phyloP scores from a whole-genome alignment of 2,113 vertebrate genomes.

The Tachycineta bicolor region DNA sequence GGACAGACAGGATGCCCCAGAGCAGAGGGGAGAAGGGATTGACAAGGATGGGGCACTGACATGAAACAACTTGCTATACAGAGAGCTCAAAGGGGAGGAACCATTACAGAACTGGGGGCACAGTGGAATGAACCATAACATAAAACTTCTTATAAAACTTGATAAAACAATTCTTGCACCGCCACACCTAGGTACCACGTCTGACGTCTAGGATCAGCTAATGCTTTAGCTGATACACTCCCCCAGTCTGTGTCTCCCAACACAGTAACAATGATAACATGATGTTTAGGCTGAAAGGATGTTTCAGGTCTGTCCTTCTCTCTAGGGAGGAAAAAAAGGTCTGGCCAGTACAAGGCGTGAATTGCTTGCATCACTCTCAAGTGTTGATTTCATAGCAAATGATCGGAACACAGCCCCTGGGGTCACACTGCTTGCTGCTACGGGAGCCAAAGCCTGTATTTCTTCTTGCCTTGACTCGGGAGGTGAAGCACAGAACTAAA shows the following conservation, averaged over 20 bases:
- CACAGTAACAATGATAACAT: not conserved
- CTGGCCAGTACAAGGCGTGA: not conserved
- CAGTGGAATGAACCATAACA: too few species aligned
- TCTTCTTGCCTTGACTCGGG: not conserved
- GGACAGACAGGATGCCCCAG: too few species aligned
- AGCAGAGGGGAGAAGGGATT: too few species aligned
- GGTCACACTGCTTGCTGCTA: not conserved
- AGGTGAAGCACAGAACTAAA: not conserved
- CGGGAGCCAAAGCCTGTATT: not conserved
- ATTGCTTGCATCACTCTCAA: not conserved
- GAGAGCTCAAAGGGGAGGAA: too few species aligned
- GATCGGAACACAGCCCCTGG: rapidly evolving
- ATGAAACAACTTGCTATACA: too few species aligned
- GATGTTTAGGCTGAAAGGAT: not conserved
- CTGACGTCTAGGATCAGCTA: not conserved
- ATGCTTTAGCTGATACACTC: rapidly evolving
- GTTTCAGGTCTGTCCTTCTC: not conserved
- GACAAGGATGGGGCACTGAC: too few species aligned
- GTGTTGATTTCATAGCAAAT: not conserved
- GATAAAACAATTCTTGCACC: too few species aligned
- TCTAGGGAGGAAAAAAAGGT: not conserved
- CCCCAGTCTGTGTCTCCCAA: not conserved
- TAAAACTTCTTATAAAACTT: too few species aligned
- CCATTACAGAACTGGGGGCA: too few species aligned
- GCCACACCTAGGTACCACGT: not conserved